phyloP scores from a whole-genome alignment of 2,113 vertebrate genomes.

The Melanotaenia duboulayi region DNA sequence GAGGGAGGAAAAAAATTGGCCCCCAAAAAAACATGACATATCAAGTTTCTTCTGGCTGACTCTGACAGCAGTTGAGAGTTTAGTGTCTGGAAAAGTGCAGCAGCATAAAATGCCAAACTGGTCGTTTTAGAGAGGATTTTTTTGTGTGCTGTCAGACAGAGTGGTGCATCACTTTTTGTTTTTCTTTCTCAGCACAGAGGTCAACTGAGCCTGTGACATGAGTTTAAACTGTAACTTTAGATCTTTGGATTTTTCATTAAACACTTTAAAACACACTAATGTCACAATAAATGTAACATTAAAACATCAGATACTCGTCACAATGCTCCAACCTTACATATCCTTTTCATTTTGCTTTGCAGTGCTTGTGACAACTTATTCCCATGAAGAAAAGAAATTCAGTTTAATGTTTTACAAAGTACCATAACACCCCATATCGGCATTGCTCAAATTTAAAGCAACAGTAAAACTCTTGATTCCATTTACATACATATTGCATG shows the following conservation, averaged over 20 bases:
- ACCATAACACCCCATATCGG: background rate
- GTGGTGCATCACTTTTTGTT: slow-evolving; percentile 21
- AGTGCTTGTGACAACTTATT: background rate
- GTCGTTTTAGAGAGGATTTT: slow-evolving; percentile 31
- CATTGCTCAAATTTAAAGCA: background rate
- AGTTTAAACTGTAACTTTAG: slow-evolving; percentile 43
- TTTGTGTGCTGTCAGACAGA: slow-evolving; percentile 40
- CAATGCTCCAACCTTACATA: background rate
- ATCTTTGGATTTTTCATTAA: slow-evolving; percentile 23
- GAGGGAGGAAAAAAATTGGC: slow-evolving; percentile 42
- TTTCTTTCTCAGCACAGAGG: slow-evolving; percentile 29
- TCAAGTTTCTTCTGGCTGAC: slow-evolving; percentile 63
- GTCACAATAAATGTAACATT: slow-evolving; percentile 19
- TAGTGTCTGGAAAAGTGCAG: slow-evolving; percentile 61
- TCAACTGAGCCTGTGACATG: slow-evolving; percentile 31
- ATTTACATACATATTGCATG: background rate
- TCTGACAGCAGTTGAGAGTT: slow-evolving; percentile 57
- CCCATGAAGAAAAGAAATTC: background rate
- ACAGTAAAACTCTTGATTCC: background rate
- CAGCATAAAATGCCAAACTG: slow-evolving; percentile 35
- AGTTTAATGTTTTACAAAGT: background rate
- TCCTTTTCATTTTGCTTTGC: background rate
- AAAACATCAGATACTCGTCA: background rate
- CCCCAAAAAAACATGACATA: slow-evolving; percentile 48
- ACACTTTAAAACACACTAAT: slow-evolving; percentile 2